These are phyloP conservation scores for Pipra filicauda DNA, from an alignment of 2,113 vertebrate species.

Conservation along the genomic window DNA sequence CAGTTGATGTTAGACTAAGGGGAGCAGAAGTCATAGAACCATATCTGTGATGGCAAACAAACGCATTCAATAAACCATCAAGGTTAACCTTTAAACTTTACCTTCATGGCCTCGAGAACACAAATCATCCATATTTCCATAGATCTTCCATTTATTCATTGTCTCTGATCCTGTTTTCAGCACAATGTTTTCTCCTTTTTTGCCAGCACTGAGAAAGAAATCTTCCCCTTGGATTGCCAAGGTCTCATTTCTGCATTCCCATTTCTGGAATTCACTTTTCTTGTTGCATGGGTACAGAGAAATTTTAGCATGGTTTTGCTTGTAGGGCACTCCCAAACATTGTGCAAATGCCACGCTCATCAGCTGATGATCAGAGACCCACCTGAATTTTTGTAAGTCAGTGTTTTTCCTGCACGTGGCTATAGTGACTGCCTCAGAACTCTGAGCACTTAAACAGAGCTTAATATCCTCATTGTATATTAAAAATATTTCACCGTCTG, in stretches of 20 bases:
- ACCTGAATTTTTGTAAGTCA: slow-evolving; percentile 83
- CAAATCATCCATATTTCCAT: slow-evolving; percentile 77
- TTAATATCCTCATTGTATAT: slow-evolving; percentile 85
- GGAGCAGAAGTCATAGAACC: neutral
- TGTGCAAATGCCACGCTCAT: slow-evolving; percentile 82
- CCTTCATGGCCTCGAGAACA: slow-evolving; percentile 85
- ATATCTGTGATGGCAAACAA: neutral
- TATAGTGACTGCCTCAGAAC: slow-evolving; percentile 57
- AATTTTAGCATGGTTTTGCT: slow-evolving; percentile 77
- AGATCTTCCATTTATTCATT: slow-evolving; percentile 85
- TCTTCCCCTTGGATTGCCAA: slow-evolving; percentile 80
- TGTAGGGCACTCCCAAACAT: slow-evolving; percentile 79
- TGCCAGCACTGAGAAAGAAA: slow-evolving; percentile 84
- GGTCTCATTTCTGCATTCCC: slow-evolving; percentile 88
- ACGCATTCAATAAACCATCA: neutral
- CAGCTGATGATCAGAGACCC: slow-evolving; percentile 82
- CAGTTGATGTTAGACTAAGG: neutral
- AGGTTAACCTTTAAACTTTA: slow-evolving; percentile 54
- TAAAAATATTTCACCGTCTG: slow-evolving; percentile 82
- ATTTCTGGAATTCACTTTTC: slow-evolving; percentile 80
- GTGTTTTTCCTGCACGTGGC: slow-evolving; percentile 67
- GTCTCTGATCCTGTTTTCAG: slow-evolving; percentile 73
- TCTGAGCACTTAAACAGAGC: slow-evolving; percentile 77
- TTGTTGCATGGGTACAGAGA: slow-evolving; percentile 81
- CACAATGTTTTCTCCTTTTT: slow-evolving; percentile 73